phyloP scores from a whole-genome alignment of 2,888 invertebrate genomes.

The Dexiosoma caninum region DNA sequence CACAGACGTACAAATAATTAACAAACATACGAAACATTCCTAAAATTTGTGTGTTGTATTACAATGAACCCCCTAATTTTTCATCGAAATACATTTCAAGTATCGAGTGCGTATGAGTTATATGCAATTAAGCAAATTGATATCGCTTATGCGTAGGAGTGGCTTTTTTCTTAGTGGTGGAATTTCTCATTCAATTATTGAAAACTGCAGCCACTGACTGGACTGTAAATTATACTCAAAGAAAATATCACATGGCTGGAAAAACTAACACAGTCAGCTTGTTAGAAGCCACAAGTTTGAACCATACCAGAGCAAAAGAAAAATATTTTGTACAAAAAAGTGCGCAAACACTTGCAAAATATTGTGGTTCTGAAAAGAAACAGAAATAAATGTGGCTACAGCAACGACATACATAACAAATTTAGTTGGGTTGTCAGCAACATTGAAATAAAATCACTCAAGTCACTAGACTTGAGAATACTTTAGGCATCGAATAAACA shows the following conservation, averaged over 20 bases:
- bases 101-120: background rate
- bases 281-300: background rate
- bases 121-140: conserved; percentile 20
- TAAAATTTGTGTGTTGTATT: too few relatives aligned
- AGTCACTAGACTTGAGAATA: background rate
- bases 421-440: background rate
- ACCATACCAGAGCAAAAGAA: background rate
- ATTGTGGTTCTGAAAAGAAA: conserved; percentile 39
- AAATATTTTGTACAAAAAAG: background rate
- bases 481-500: background rate
- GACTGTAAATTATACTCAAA: background rate
- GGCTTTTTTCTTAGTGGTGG: background rate
- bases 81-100: too few relatives aligned
- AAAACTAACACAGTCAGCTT: background rate
- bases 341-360: conserved; percentile 24
- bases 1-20: too few relatives aligned
- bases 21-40: too few relatives aligned
- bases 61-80: too few relatives aligned
- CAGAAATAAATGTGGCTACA: conserved; percentile 20
- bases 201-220: background rate
- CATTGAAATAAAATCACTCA: background rate
- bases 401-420: background rate
- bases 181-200: conserved; percentile 15
- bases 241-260: background rate
- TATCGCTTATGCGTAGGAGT: background rate